These are phyloP conservation scores for Thalassoma bifasciatum DNA, from an alignment of 2,113 vertebrate species.

Conservation along the genomic window DNA sequence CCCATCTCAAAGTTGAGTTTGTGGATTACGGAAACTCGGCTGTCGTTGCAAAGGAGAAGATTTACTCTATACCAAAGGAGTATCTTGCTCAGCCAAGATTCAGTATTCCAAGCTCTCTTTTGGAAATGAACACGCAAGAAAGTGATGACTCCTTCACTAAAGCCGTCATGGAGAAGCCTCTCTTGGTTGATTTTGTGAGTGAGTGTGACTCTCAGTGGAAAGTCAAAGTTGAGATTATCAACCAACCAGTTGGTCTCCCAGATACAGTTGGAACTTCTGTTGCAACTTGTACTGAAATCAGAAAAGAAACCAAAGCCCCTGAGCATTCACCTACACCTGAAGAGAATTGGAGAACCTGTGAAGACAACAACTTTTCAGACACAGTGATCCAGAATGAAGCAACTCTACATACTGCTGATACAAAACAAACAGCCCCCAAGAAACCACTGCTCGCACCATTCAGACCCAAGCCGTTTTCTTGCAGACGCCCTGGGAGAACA, in stretches of 20 bases:
- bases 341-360: not conserved
- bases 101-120: slow-evolving; percentile 82
- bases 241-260: slow-evolving; percentile 30
- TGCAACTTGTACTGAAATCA: not conserved
- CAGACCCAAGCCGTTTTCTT: not conserved
- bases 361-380: not conserved
- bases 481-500: not conserved
- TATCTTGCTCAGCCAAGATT: slow-evolving; percentile 83
- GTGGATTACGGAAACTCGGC: slow-evolving; percentile 89
- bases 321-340: not conserved
- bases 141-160: slow-evolving; percentile 72
- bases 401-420: not conserved
- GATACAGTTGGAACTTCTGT: not conserved
- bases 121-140: slow-evolving; percentile 66
- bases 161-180: slow-evolving; percentile 69
- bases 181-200: slow-evolving; percentile 85
- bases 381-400: not conserved
- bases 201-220: slow-evolving; percentile 80
- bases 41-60: slow-evolving; percentile 77
- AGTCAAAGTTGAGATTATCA: slow-evolving; percentile 79
- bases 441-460: not conserved
- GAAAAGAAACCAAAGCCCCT: not conserved
- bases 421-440: not conserved
- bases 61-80: slow-evolving; percentile 73
- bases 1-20: slow-evolving; percentile 85